A percentile compares a stretch with the other conserved stretches of the same genome.
These are phyloP conservation scores for Catostomus latipinnis DNA, from an alignment of 2,797 vertebrate species.

Conservation along the genomic window DNA sequence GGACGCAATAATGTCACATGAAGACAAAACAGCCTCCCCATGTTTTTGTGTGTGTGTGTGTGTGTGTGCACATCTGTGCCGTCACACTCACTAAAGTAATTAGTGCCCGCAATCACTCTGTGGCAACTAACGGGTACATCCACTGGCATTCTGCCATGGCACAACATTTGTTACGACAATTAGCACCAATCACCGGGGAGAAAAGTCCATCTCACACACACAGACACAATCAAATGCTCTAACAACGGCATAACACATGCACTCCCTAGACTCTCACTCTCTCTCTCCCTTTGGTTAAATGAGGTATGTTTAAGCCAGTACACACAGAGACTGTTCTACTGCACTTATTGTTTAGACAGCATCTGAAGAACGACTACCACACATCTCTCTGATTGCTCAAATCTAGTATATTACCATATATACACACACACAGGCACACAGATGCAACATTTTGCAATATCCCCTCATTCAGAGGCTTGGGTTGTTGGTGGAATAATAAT, in stretches of 20 bases:
- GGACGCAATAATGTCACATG: constrained; percentile 17
- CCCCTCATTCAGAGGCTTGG: too few species aligned
- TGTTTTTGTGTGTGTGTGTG: not conserved
- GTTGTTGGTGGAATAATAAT: not conserved
- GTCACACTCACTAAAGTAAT: constrained; percentile 53
- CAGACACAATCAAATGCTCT: constrained; percentile 60
- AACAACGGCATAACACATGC: constrained; percentile 50
- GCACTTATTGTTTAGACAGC: not conserved
- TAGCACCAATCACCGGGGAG: constrained; percentile 68
- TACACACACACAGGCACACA: not conserved
- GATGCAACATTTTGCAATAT: not conserved
- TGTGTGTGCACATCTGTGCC: constrained; percentile 54
- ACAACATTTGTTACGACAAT: constrained; percentile 75
- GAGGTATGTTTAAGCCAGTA: constrained; percentile 44
- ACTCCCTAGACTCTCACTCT: constrained; percentile 10
- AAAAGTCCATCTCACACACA: constrained; percentile 54
- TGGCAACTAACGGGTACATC: constrained; percentile 64
- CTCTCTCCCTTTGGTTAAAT: constrained; percentile 47
- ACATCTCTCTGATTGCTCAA: constrained; percentile 4
- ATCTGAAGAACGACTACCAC: not conserved
- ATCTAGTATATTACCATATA: not conserved
- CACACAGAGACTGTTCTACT: constrained; percentile 34
- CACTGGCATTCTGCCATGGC: constrained; percentile 70
- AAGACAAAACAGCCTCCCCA: constrained; percentile 8
- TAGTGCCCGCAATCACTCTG: constrained; percentile 27